Base-by-base conservation (phyloP, 2,888 invertebrate species). In the Carcina quercana region DNA sequence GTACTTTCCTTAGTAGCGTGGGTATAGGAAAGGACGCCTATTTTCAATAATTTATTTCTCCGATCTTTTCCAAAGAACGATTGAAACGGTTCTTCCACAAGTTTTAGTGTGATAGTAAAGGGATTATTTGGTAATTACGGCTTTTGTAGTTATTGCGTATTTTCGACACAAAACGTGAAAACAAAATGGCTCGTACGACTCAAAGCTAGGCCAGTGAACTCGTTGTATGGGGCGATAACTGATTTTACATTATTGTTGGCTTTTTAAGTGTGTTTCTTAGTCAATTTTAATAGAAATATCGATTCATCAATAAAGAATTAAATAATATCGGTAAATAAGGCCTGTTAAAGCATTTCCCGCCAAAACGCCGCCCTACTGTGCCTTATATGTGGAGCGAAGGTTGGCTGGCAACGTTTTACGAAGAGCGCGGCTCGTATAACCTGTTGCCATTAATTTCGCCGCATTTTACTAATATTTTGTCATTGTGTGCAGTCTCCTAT, bases 151-250 rank as follows among this genome's bases (percentile, higher is more conserved):
- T 72, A 82, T 62, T 82, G 82, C 83, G 79, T 83, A 83, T 79
- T 82, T 80, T 82, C 72, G 59, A 69, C 76, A 71, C 70, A 79
- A 79, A 68, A 67, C 63, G 79, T 75, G 73, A 85, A 85, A 85
- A 85, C 84, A 84, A 85, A 84, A 85, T 84, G 84, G 85, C 84
- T 84, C 84, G 66, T 76, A 61, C 75, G 67, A 76, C 73, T 75
- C 74, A 76, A 75, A 80, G 80, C 58, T 76, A 71, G 80, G 75
- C 72, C 82, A 79, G 70, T 79, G 83, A 80, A 80, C 82, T 80
- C 79, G 71, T 62, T 79, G 57, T 70, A 82, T 61, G 72, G 65
- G 63, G 68, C 74, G 78, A 76, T 79, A 72, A 62, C 67, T 60
- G 62, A 63, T 72, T 62, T 62, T 46, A 34, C 34, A 15, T 43